Percentiles rank a stretch among this genome's conserved stretches.
These are phyloP conservation scores for Gracilinanus agilis DNA, from an alignment of 2,113 vertebrate species.

Conservation along the genomic window DNA sequence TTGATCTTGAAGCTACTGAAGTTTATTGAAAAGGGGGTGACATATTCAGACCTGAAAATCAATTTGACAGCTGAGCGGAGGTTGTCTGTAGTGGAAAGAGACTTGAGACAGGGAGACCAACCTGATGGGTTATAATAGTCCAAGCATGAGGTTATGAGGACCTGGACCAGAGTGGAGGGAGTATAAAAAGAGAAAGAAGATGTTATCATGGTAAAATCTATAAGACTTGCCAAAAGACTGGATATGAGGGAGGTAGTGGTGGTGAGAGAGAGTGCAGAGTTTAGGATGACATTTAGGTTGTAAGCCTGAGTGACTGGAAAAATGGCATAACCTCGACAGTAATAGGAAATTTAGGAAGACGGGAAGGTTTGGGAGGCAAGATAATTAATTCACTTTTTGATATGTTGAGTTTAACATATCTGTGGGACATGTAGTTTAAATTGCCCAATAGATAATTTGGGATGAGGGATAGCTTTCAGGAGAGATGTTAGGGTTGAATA, in stretches of 20 bases:
- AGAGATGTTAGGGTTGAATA: neutral
- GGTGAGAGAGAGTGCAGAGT: neutral
- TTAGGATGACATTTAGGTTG: neutral
- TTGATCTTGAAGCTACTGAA: neutral
- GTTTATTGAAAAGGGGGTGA: neutral
- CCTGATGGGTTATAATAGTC: no score
- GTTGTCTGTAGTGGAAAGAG: neutral
- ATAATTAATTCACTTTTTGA: neutral
- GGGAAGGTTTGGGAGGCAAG: neutral
- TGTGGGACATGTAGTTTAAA: neutral
- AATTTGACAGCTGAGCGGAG: neutral
- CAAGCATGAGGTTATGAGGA: neutral
- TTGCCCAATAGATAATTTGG: neutral
- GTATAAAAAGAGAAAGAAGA: neutral
- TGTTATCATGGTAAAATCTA: neutral
- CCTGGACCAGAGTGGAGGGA: neutral
- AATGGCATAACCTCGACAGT: neutral
- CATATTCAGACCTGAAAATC: neutral
- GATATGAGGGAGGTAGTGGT: neutral
- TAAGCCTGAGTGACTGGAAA: neutral
- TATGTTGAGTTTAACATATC: neutral
- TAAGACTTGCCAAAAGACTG: neutral
- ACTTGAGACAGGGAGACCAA: neutral
- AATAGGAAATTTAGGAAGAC: neutral
- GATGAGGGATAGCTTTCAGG: neutral